Conservation (phyloP, 2,797 vertebrate species). For the Avahi laniger region DNA sequence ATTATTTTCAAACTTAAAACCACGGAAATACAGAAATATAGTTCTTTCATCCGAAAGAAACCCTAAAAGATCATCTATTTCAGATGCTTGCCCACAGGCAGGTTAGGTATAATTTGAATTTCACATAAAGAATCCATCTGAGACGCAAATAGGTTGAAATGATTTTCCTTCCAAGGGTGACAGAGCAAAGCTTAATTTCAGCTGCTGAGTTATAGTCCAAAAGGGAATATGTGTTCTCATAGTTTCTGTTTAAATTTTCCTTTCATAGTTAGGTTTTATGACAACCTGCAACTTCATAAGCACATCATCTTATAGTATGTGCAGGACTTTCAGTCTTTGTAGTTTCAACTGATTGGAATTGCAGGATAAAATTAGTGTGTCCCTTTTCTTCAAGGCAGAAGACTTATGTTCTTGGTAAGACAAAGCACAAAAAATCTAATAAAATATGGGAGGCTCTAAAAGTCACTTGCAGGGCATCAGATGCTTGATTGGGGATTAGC, state of each 20-base stretch:
- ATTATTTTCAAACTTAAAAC: slow-evolving; percentile 28
- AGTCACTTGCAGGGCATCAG: not conserved
- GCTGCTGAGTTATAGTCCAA: not conserved
- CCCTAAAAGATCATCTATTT: not conserved
- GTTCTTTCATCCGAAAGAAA: not conserved
- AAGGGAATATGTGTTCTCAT: not conserved
- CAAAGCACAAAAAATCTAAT: not conserved
- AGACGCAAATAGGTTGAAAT: not conserved
- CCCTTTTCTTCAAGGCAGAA: not conserved
- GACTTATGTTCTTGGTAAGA: not conserved
- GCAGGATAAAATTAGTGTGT: not conserved
- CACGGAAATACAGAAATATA: slow-evolving; percentile 6
- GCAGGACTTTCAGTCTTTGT: not conserved
- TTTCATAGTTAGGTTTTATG: not conserved
- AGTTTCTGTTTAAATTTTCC: not conserved
- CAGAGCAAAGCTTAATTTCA: not conserved
- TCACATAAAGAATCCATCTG: not conserved
- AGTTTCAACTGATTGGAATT: not conserved
- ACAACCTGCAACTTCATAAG: not conserved
- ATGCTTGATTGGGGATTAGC: not conserved
- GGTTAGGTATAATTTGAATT: not conserved
- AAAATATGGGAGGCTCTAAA: not conserved
- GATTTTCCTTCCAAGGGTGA: not conserved
- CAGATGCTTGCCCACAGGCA: not conserved
- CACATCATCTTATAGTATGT: not conserved